Percentiles rank a stretch among this genome's conserved stretches.
These are phyloP conservation scores for Xenopus tropicalis DNA, from an alignment of 2,113 vertebrate genomes.

Conservation along the genomic window UCB_Xtro_10.0 CM004445.2:86807501-86808000, in stretches of 20 bases:
- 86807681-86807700: conserved; percentile 61
- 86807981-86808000: too few relatives aligned
- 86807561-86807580: too few relatives aligned
- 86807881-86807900: neutral
- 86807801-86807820: conserved; percentile 41
- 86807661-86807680: conserved; percentile 64
- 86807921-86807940: conserved; percentile 22
- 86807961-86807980: too few relatives aligned
- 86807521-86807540: too few relatives aligned
- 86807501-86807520: too few relatives aligned
- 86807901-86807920: conserved; percentile 27
- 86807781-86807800: conserved; percentile 37
- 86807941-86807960: too few relatives aligned
- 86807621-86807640: too few relatives aligned
- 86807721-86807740: conserved; percentile 54
- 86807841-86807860: conserved; percentile 33
- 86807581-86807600: too few relatives aligned
- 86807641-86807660: too few relatives aligned
- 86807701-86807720: conserved; percentile 51
- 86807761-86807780: conserved; percentile 79
- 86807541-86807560: too few relatives aligned
- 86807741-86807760: conserved; percentile 58
- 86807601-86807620: too few relatives aligned
- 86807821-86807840: conserved; percentile 11
- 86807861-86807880: conserved; percentile 2